Evolutionary conservation across 2,888 invertebrate genomes (phyloP), one percentile per base, ranked within the genome.

Genomic region (Spodoptera picta): DNA sequence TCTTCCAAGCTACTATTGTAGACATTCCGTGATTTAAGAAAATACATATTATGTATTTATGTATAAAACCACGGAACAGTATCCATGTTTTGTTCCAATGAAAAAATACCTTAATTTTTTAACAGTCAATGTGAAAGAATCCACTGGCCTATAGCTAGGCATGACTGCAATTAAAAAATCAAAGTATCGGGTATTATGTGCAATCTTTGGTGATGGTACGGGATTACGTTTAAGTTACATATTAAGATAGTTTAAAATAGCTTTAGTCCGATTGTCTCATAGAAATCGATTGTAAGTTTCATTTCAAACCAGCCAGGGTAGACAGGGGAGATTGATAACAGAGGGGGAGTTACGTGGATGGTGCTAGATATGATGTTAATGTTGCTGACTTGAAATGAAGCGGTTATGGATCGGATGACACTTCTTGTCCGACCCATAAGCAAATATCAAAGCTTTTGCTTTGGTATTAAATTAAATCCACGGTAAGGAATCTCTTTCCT

Each of bases 171-270:
- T 90, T 91, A 91, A 92, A 93, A 94, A 95, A 95, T 94, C 95
- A 95, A 95, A 95, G 95, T 95, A 96, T 97, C 97, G 97, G 97
- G 97, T 97, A 96, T 96, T 95, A 96, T 97, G 97, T 97, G 97
- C 97, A 97, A 97, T 97, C 96, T 93, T 95, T 96, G 96, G 96
- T 96, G 96, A 95, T 95, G 96, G 95, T 95, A 93, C 93, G 93
- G 94, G 95, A 90, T 87, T 92, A 92, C 77, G 56, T 78, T 72
- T 93, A 93, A 92, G 92, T 80, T 77, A 89, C 88, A 81, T 71
- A 44, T 70, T 90, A 91, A 85, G 83, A 81, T 88, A 90, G 85
- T 77, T 63, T 85, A 83, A 84, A 78, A 57, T 89, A 90, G 84
- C 44, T 79, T 79, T 88, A 89, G 83, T 74, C 73, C 68, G 84